These are phyloP conservation scores for Noctuana brunneofusca DNA, from an alignment of 2,888 invertebrate genomes.

Conservation along the genomic window DNA sequence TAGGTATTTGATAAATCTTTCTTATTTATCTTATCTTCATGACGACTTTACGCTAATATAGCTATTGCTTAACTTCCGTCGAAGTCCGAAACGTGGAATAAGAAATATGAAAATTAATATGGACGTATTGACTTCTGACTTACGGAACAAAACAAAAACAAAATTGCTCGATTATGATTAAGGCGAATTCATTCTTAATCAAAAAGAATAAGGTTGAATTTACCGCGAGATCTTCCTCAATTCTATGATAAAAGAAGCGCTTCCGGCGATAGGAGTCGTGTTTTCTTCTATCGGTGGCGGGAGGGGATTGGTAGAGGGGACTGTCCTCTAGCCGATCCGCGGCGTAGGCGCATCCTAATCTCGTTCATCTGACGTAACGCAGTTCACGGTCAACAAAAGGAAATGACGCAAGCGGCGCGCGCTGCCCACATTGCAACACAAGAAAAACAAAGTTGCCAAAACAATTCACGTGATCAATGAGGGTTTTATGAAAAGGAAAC, in stretches of 20 bases:
- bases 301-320: constrained; percentile 46
- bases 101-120: constrained; percentile 21
- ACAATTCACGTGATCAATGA: constrained; percentile 53
- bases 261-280: constrained; percentile 30
- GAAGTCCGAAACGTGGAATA: constrained; percentile 9
- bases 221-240: constrained; percentile 1
- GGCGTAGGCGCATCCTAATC: constrained; percentile 70
- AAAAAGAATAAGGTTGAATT: constrained; percentile 12
- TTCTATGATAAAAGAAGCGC: constrained; percentile 29
- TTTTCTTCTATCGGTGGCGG: constrained; percentile 28
- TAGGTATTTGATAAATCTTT: background rate
- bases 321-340: constrained; percentile 52
- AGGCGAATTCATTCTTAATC: constrained; percentile 10
- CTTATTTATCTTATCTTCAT: background rate
- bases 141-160: constrained; percentile 18
- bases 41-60: background rate
- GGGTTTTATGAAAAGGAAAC: constrained; percentile 34
- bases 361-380: constrained; percentile 69
- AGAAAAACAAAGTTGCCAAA: constrained; percentile 59
- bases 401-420: constrained; percentile 76
- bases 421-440: constrained; percentile 65
- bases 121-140: constrained; percentile 30
- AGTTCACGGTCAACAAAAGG: constrained; percentile 79
- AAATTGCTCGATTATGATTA: background rate
- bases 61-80: background rate